phyloP scores from a whole-genome alignment of 2,797 vertebrate genomes.

The Cuniculus paca region DNA sequence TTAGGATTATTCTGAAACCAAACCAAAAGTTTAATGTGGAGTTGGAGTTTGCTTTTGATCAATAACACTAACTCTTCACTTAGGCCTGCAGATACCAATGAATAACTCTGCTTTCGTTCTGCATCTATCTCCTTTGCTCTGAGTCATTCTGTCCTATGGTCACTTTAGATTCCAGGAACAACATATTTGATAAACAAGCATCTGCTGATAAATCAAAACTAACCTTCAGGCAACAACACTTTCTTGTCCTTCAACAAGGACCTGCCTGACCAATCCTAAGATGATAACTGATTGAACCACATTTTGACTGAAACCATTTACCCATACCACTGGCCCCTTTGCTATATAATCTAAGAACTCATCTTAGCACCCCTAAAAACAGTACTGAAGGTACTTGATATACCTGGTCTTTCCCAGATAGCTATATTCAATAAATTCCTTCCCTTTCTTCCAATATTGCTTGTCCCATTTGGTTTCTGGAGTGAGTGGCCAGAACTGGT shows the following conservation, averaged over 20 bases:
- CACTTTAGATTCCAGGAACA: not conserved
- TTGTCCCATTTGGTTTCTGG: not conserved
- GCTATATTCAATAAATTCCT: not conserved
- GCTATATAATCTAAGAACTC: not conserved
- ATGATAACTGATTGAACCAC: not conserved
- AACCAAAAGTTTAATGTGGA: not conserved
- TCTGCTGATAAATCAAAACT: not conserved
- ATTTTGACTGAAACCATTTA: not conserved
- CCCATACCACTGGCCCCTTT: not conserved
- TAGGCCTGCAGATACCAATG: not conserved
- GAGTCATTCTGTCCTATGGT: not conserved
- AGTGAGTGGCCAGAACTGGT: not conserved
- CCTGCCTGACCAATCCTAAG: not conserved
- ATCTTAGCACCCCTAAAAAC: not conserved
- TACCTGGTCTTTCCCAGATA: no score
- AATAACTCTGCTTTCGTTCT: not conserved
- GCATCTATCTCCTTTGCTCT: not conserved
- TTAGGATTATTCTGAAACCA: conserved; percentile 14
- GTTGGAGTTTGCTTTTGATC: not conserved
- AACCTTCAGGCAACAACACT: not conserved
- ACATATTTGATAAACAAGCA: not conserved
- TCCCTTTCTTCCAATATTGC: not conserved
- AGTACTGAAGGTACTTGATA: not conserved
- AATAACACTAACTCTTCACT: not conserved
- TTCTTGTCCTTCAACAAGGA: not conserved